phyloP scores from a whole-genome alignment of 1,140 invertebrate genomes.

The Meloidogyne hapla region DNA sequence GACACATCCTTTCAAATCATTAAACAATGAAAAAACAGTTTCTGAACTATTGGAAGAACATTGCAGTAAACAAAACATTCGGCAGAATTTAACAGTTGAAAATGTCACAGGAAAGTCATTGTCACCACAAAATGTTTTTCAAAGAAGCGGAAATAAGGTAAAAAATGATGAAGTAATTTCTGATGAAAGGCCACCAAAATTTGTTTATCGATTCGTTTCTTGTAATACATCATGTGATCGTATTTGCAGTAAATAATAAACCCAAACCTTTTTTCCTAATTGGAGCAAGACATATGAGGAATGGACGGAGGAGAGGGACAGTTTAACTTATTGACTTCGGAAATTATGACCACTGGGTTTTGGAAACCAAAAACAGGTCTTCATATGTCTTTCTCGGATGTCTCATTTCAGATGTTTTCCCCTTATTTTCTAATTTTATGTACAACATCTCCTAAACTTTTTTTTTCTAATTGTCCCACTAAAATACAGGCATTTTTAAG shows the following conservation, averaged over 20 bases:
- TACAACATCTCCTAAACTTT: too few relatives aligned
- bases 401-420: not conserved
- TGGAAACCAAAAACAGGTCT: too few relatives aligned
- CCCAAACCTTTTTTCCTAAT: not conserved
- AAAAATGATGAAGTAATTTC: not conserved
- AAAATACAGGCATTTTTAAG: too few relatives aligned
- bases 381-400: too few relatives aligned
- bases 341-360: too few relatives aligned
- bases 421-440: not conserved
- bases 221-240: slow-evolving; percentile 18
- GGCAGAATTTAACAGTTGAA: not conserved
- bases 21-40: not conserved
- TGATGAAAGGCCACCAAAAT: slow-evolving; percentile 12
- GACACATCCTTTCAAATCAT: slow-evolving; percentile 16
- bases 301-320: too few relatives aligned
- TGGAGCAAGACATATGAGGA: too few relatives aligned
- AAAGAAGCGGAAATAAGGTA: not conserved
- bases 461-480: too few relatives aligned
- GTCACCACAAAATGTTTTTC: not conserved
- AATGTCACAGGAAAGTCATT: not conserved
- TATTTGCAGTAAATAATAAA: slow-evolving; percentile 6
- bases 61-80: slow-evolving; percentile 7
- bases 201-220: slow-evolving; percentile 25
- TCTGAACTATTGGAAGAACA: not conserved
- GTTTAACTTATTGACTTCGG: too few relatives aligned